A percentile compares a stretch with the other conserved stretches of the same genome.
phyloP scores from a whole-genome alignment of 2,888 invertebrate genomes.

The Thereva unica region DNA sequence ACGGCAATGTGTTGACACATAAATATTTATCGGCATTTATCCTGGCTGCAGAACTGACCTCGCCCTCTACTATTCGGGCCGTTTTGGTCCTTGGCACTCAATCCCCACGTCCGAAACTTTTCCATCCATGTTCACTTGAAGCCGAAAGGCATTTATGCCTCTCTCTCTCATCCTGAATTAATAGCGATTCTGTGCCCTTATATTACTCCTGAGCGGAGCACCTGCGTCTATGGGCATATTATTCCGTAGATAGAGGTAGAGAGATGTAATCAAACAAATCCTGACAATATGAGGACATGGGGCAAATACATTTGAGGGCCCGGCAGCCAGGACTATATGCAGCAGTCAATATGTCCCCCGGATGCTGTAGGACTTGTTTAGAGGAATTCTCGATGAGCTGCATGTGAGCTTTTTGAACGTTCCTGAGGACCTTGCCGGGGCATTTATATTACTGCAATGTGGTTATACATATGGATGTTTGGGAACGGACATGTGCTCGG shows the following conservation, averaged over 20 bases:
- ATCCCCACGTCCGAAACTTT: constrained; percentile 19
- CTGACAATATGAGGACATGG: constrained; percentile 28
- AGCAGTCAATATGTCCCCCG: constrained; percentile 14
- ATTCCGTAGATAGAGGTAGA: neutral
- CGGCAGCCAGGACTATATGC: neutral
- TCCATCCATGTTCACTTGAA: constrained; percentile 22
- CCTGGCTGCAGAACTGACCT: constrained; percentile 24
- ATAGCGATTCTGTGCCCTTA: constrained; percentile 2
- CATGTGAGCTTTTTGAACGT: constrained; percentile 22
- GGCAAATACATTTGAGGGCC: constrained; percentile 5
- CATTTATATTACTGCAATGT: constrained; percentile 27
- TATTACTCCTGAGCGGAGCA: constrained; percentile 1
- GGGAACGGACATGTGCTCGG: neutral
- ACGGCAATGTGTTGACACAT: constrained; percentile 35
- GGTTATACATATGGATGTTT: constrained; percentile 2
- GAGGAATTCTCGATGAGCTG: constrained; percentile 27
- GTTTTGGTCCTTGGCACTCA: constrained; percentile 26
- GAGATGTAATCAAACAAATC: constrained; percentile 35
- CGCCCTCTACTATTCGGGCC: neutral
- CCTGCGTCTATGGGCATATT: constrained; percentile 7
- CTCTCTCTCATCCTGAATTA: constrained; percentile 23
- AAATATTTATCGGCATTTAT: constrained; percentile 34
- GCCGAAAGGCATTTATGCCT: neutral
- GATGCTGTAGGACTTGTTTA: constrained; percentile 1
- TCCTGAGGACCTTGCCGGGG: constrained; percentile 31